A percentile compares a stretch with the other conserved stretches of the same genome.
Evolutionary conservation across 2,797 vertebrate genomes (phyloP).

Genomic region (Neoniphon sammara): DNA sequence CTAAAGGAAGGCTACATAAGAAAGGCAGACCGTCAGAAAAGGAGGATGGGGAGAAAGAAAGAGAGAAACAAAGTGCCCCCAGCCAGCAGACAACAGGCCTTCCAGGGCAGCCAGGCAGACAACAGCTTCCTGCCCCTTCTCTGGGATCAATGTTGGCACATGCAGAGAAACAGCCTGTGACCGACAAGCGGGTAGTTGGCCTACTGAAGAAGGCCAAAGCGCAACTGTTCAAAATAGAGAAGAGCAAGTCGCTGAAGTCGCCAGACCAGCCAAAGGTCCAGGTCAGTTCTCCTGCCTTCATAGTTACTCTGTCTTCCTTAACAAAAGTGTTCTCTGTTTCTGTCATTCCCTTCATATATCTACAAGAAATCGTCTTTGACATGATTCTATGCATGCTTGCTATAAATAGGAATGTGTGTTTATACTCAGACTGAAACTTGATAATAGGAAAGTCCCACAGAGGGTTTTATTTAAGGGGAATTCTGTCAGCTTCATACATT

Average conservation of each 20-base stretch:
- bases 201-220: slow-evolving; percentile 97
- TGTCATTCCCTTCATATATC: slow-evolving; percentile 38
- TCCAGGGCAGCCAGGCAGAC: slow-evolving; percentile 83
- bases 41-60: slow-evolving; percentile 84
- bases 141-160: slow-evolving; percentile 91
- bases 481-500: slow-evolving; percentile 71
- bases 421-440: slow-evolving; percentile 72
- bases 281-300: slow-evolving; percentile 80
- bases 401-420: slow-evolving; percentile 64
- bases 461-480: slow-evolving; percentile 72
- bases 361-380: slow-evolving; percentile 47
- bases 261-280: slow-evolving; percentile 94
- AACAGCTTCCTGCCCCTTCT: slow-evolving; percentile 87
- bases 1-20: slow-evolving; percentile 88
- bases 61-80: slow-evolving; percentile 76
- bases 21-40: slow-evolving; percentile 86
- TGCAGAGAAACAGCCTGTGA: slow-evolving; percentile 93
- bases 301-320: slow-evolving; percentile 15
- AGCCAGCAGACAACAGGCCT: slow-evolving; percentile 71
- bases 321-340: slow-evolving; percentile 26
- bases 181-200: slow-evolving; percentile 93
- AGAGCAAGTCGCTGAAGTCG: slow-evolving; percentile 93
- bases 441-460: slow-evolving; percentile 76
- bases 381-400: slow-evolving; percentile 57
- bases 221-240: slow-evolving; percentile 97